Conservation (phyloP, 2,797 vertebrate species). For the Chromobotia macracanthus region DNA sequence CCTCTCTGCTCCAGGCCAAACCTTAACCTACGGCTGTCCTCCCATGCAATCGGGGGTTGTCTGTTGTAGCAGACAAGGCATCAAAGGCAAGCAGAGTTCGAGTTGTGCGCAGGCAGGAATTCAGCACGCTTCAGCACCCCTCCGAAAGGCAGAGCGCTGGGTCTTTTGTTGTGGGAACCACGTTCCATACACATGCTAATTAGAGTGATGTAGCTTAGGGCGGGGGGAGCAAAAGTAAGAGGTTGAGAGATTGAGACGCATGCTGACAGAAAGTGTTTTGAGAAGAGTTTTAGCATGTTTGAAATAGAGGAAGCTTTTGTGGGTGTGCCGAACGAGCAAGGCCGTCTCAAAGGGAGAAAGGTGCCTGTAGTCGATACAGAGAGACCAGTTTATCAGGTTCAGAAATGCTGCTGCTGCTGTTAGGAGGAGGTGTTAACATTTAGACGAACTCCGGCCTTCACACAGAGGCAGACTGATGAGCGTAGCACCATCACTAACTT, state of each 20-base stretch:
- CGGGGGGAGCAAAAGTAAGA: constrained; percentile 29
- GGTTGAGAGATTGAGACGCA: constrained; percentile 21
- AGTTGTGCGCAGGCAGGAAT: constrained; percentile 61
- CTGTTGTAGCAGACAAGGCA: constrained; percentile 48
- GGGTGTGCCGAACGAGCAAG: constrained; percentile 43
- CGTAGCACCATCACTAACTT: background rate
- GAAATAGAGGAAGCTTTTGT: constrained; percentile 9
- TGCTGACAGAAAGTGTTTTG: constrained; percentile 15
- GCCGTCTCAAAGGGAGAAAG: background rate
- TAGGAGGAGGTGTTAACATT: constrained; percentile 34
- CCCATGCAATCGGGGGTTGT: background rate
- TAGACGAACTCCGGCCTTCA: background rate
- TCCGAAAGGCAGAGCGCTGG: constrained; percentile 38
- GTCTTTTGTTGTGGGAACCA: constrained; percentile 65
- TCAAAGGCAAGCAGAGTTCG: constrained; percentile 52
- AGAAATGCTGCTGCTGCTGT: constrained; percentile 25
- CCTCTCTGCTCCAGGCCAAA: too few relatives aligned
- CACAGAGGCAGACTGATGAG: constrained; percentile 22
- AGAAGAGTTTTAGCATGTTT: constrained; percentile 29
- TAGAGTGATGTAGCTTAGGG: constrained; percentile 62
- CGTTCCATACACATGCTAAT: constrained; percentile 70
- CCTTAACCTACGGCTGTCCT: too few relatives aligned
- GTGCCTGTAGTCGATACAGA: constrained; percentile 13
- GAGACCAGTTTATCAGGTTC: constrained; percentile 66
- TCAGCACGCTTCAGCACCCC: constrained; percentile 59